Percentiles rank a stretch among this genome's conserved stretches.
Conservation (phyloP, 2,113 vertebrate species). For the Semnopithecus entellus region DNA sequence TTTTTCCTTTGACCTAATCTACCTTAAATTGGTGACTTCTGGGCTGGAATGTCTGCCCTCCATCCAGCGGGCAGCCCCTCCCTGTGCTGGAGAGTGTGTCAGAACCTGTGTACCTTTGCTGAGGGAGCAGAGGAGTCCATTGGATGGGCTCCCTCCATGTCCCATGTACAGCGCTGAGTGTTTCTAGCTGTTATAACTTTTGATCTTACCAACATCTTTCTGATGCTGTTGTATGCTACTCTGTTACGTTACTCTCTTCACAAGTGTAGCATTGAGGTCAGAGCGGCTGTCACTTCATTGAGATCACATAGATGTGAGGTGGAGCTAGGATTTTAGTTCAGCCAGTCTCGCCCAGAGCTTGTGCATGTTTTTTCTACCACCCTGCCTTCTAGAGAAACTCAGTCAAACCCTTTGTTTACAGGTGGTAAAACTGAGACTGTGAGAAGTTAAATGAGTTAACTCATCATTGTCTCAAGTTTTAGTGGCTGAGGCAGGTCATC, state of each 20-base stretch:
- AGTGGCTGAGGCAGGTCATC: background rate
- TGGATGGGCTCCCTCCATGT: background rate
- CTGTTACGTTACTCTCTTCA: background rate
- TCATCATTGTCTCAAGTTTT: background rate
- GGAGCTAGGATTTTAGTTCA: background rate
- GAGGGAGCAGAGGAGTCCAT: background rate
- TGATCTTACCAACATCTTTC: background rate
- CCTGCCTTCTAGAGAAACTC: background rate
- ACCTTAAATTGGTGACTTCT: background rate
- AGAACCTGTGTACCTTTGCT: background rate
- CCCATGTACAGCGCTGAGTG: accelerated
- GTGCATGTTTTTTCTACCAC: background rate
- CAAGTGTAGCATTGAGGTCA: background rate
- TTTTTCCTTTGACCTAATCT: background rate
- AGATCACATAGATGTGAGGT: background rate
- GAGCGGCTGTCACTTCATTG: background rate
- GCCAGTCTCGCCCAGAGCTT: background rate
- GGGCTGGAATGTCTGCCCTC: background rate
- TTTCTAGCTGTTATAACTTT: background rate
- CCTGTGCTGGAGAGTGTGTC: background rate
- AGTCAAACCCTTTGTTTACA: background rate
- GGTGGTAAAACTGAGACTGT: background rate
- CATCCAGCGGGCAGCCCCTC: background rate
- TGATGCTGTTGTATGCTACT: background rate
- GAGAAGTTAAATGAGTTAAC: background rate